These are phyloP conservation scores for Candidula unifasciata DNA, from an alignment of 2,888 invertebrate genomes.

Conservation along the genomic window DNA sequence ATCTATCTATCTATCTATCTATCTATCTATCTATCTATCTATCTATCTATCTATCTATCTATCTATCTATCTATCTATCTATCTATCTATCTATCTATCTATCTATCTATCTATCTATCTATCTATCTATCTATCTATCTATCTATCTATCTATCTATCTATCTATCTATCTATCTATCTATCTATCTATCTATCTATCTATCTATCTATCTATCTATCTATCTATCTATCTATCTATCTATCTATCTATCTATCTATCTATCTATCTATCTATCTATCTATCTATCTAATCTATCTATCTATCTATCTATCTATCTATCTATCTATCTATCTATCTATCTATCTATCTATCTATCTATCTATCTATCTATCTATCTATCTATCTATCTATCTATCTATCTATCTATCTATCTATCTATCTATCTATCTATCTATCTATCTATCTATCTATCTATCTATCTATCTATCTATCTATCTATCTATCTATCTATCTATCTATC, in stretches of 20 bases:
- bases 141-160: constrained; percentile 39
- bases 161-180: constrained; percentile 40
- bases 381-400: neutral
- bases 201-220: too few species aligned
- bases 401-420: too few species aligned
- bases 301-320: too few species aligned
- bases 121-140: constrained; percentile 31
- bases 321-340: constrained; percentile 34
- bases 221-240: constrained; percentile 14
- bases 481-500: constrained; percentile 4
- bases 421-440: constrained; percentile 22
- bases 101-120: too few species aligned
- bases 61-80: constrained; percentile 31
- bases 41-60: constrained; percentile 43
- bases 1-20: neutral
- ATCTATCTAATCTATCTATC: neutral
- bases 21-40: constrained; percentile 29
- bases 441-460: constrained; percentile 34
- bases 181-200: neutral
- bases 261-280: constrained; percentile 13
- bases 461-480: constrained; percentile 41
- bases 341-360: constrained; percentile 40
- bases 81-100: neutral
- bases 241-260: constrained; percentile 42
- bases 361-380: constrained; percentile 38